Percentiles rank a stretch among this genome's conserved stretches.
Evolutionary conservation across 2,888 invertebrate genomes (phyloP).

Genomic region (Adineta ricciae): DNA sequence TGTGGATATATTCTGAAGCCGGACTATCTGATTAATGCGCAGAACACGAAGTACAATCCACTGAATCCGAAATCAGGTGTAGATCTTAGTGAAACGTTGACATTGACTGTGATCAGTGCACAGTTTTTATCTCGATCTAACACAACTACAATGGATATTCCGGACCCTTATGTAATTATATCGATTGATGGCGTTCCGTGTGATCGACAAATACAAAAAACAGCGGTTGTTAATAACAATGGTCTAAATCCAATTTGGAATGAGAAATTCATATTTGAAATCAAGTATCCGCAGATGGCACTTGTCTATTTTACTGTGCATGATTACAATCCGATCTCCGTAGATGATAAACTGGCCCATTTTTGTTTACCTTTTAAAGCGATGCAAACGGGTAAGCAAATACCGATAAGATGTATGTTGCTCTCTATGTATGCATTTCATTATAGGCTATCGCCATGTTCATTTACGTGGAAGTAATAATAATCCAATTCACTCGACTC

Average conservation of each 20-base stretch:
- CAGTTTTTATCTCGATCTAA: constrained; percentile 21
- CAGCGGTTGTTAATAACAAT: constrained; percentile 53
- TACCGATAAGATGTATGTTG: no score
- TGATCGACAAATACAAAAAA: constrained; percentile 24
- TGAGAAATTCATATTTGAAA: constrained; percentile 57
- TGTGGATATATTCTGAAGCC: constrained; percentile 59
- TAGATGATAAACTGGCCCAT: neutral
- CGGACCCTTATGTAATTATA: constrained; percentile 22
- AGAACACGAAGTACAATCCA: neutral
- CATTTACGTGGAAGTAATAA: neutral
- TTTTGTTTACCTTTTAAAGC: neutral
- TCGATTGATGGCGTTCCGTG: constrained; percentile 21
- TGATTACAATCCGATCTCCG: neutral
- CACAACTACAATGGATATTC: neutral
- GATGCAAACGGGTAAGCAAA: neutral
- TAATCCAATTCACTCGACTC: neutral
- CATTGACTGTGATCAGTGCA: constrained; percentile 29
- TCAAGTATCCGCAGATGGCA: constrained; percentile 50
- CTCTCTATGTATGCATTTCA: no score
- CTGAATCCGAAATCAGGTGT: neutral
- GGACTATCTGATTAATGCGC: constrained; percentile 53
- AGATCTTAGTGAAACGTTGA: neutral
- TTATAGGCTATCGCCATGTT: neutral
- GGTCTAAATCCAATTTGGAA: constrained; percentile 57
- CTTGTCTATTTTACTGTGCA: neutral